Evolutionary conservation across 2,888 invertebrate genomes (phyloP), one percentile per base, ranked within the genome.

Genomic region (Pseudococcus viburni): DNA sequence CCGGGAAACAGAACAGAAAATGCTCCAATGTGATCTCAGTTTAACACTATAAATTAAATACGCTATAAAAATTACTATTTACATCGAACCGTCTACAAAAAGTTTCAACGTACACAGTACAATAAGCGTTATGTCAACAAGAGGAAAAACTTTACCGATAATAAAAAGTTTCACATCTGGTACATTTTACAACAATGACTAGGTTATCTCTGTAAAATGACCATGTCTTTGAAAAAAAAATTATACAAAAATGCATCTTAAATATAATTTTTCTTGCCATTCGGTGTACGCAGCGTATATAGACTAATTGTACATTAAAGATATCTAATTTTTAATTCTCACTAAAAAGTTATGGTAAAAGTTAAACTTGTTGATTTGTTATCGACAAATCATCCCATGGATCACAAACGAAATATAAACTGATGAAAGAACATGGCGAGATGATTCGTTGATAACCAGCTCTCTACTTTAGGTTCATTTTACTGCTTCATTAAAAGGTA

Each of bases 321-420:
- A 33, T 68, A 22, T n/a, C 19, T 80, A 46, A 11, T 77, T 77
- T 83, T 83, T 46, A 83, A 8, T 83, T 83, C 80, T 83, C 80
- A 83, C 80, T 83, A 83, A 83, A 83, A 83, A 83, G 46, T 83
- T 46, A 73, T 73, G 73, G 73, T 83, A 83, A 83, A 46, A 83
- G 39, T 83, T 83, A 83, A 83, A n/a, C 80, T 83, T 83, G 80
- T 83, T 83, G 1, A 26, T 80, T 80, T 17, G 17, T 46, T 19
- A 83, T 46, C 80, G 46, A 83, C 80, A 19, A 11, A 64, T 22
- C 80, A 22, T 83, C 8, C 12, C 33, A 39, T 17, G 15, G 7
- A 64, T 64, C 64, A 64, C 22, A 64, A 9, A 59, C 42, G 9
- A 59, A 59, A n/a, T 26, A 68, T 33, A 42, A 68, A 68, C 11